These are phyloP conservation scores for Valencia hispanica DNA, from an alignment of 2,797 vertebrate genomes.

Conservation along the genomic window DNA sequence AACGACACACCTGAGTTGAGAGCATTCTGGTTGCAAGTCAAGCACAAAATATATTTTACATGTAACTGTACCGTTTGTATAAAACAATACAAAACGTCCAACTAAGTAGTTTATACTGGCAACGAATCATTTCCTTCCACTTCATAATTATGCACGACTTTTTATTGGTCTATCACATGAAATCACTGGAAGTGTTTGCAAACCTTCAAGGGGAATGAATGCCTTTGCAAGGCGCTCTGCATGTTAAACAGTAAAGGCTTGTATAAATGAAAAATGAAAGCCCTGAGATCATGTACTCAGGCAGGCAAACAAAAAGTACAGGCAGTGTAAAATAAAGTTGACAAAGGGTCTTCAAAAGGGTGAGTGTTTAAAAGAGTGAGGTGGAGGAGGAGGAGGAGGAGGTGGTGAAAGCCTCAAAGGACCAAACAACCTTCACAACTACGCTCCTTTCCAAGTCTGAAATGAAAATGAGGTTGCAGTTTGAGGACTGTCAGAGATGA, in stretches of 20 bases:
- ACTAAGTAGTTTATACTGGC: too few relatives aligned
- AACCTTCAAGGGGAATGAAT: neutral
- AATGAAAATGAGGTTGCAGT: conserved; percentile 46
- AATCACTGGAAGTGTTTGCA: neutral
- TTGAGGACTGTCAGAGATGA: conserved; percentile 25
- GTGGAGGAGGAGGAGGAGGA: conserved; percentile 41
- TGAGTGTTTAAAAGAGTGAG: conserved; percentile 56
- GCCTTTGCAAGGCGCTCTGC: neutral
- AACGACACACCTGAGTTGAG: neutral
- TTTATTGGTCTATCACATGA: neutral
- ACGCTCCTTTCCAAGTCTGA: conserved; percentile 39
- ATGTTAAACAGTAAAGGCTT: neutral
- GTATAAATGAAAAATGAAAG: conserved; percentile 14
- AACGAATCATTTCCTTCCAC: neutral
- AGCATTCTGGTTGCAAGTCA: neutral
- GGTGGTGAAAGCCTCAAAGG: conserved; percentile 46
- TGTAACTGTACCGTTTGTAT: too few relatives aligned
- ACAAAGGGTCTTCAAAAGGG: conserved; percentile 52
- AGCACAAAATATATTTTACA: neutral
- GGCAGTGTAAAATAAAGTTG: conserved; percentile 51
- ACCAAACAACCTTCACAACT: conserved; percentile 64
- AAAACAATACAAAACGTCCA: too few relatives aligned
- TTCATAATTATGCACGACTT: neutral
- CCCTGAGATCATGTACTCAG: conserved; percentile 56
- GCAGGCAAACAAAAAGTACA: conserved; percentile 24